Base-by-base conservation (phyloP, 2,888 invertebrate genomes). In the Limnephilus rhombicus region DNA sequence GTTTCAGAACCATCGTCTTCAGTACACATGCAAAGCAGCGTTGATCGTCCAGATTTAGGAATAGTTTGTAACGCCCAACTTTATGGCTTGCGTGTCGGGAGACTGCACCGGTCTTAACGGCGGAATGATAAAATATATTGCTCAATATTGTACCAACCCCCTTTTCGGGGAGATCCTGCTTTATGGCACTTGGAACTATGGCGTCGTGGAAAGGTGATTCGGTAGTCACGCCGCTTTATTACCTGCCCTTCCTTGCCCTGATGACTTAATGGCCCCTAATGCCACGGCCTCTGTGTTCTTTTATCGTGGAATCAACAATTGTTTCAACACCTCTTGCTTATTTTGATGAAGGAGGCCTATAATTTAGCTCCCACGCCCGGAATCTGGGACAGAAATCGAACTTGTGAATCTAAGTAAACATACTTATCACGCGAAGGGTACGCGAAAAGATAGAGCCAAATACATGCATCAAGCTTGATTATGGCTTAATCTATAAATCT, bases 281-380 rank as follows among this genome's bases (percentile, higher is more conserved):
- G 80, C 80, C 80, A 15, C 80, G 41, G 29, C 80, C 88, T 80
- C 80, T 89, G 88, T 89, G 15, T 80, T 89, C 12, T 34, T 80
- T 80, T 89, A 89, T 89, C 88, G 88, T 37, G 3, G n/a, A 37
- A 80, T 89, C 88, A 80, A 34, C 88, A 89, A 89, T 89, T 89
- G 88, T 89, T 89, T 80, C 88, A 89, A 89, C 88, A 89, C 88
- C 88, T 89, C 80, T 34, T n/a, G 88, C 88, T 34, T 29, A 89
- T 89, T 86, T 89, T 89, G 88, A 80, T 80, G 80, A 45, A 37
- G 24, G 41, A 37, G 88, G 80, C n/a, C 80, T 89, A 80, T 89
- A 89, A 89, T 89, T 89, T 89, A 89, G 68, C 68, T 68, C n/a
- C 24, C 68, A n/a, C 24, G 24, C 7, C 24, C 24, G 24, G n/a